These are phyloP conservation scores for Oopsacas minuta DNA, from an alignment of 37 sponge, comb jelly and placozoan species.

Conservation along the genomic window DNA sequence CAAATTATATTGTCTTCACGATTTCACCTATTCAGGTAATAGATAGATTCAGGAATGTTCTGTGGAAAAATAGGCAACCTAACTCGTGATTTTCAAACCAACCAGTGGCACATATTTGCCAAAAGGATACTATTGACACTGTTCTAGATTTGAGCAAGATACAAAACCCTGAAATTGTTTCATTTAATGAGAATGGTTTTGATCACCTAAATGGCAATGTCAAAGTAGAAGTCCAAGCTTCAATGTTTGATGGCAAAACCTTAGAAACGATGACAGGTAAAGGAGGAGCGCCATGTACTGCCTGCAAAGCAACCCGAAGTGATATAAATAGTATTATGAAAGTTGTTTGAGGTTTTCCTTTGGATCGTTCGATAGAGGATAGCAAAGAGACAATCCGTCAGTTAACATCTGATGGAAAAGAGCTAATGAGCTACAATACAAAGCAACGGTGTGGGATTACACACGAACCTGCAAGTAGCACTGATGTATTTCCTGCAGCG, in stretches of 20 bases:
- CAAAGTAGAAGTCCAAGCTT: background rate
- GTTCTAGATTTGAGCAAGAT: background rate
- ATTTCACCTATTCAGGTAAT: background rate
- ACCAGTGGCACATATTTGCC: background rate
- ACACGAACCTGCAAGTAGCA: conserved; percentile 13
- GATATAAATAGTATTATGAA: background rate
- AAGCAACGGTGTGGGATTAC: background rate
- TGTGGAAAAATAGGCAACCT: background rate
- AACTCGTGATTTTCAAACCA: background rate
- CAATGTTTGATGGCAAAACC: background rate
- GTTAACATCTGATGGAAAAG: background rate
- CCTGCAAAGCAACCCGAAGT: conserved; percentile 9
- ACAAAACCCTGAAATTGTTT: background rate
- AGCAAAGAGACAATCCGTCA: conserved; percentile 1
- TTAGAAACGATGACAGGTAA: background rate
- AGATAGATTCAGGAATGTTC: background rate
- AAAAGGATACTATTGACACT: background rate
- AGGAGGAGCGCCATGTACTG: background rate
- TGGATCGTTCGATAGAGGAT: background rate
- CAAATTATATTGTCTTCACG: background rate
- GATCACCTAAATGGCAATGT: background rate
- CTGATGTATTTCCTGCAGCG: background rate
- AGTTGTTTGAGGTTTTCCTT: background rate
- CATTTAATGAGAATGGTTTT: background rate
- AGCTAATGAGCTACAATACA: background rate